These are phyloP conservation scores for Hemiprocne comata DNA, from an alignment of 2,113 vertebrate genomes.

Conservation along the genomic window DNA sequence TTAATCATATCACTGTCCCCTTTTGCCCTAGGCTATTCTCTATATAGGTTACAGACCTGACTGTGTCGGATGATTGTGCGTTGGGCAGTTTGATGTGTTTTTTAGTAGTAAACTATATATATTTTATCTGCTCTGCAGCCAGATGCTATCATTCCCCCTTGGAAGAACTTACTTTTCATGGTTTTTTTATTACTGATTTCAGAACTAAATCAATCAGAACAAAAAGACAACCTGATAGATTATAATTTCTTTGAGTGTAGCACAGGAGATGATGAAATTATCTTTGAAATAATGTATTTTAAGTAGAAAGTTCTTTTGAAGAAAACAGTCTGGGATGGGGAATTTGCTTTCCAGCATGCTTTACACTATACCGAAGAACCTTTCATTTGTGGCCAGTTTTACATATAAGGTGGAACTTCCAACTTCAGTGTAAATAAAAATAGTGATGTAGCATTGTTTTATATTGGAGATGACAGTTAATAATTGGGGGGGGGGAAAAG, in stretches of 20 bases:
- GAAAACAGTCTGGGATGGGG: neutral
- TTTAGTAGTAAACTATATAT: slow-evolving; percentile 27
- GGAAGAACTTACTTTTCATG: neutral
- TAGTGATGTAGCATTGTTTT: neutral
- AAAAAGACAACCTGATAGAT: neutral
- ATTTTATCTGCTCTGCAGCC: neutral
- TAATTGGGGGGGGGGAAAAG: too few relatives aligned
- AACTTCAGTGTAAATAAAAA: neutral
- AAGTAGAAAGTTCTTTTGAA: neutral
- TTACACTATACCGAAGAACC: neutral
- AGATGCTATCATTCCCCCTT: neutral
- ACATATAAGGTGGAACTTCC: neutral
- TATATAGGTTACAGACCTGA: neutral
- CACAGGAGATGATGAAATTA: neutral
- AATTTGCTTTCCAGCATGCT: neutral
- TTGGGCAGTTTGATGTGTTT: neutral
- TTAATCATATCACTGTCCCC: neutral
- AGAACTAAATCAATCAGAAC: neutral
- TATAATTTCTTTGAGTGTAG: neutral
- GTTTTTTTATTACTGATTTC: slow-evolving; percentile 9
- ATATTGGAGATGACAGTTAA: neutral
- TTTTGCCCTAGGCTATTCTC: slow-evolving; percentile 6
- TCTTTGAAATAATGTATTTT: neutral
- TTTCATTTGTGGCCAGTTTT: neutral
- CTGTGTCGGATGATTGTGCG: neutral